A percentile compares a stretch with the other conserved stretches of the same genome.
Conservation (phyloP, 2,797 vertebrate species). For the Pristis pectinata region DNA sequence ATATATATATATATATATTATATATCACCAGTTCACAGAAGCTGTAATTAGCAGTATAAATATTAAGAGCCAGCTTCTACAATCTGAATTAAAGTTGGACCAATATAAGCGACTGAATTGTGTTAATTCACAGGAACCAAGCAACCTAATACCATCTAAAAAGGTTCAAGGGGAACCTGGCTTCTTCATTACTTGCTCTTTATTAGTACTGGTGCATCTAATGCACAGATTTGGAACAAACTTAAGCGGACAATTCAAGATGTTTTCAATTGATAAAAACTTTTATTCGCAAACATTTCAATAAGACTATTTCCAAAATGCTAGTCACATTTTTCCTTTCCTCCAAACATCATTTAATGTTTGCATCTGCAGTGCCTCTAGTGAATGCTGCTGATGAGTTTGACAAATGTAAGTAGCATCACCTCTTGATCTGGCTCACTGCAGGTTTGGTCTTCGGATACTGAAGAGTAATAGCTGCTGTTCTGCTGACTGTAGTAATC, state of each 20-base stretch:
- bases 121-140: neutral
- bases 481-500: constrained; percentile 59
- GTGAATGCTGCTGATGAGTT: constrained; percentile 69
- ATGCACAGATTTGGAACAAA: neutral
- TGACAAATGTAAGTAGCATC: constrained; percentile 85
- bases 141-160: neutral
- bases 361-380: constrained; percentile 73
- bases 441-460: constrained; percentile 65
- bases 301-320: constrained; percentile 17
- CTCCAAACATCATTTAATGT: constrained; percentile 72
- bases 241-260: neutral
- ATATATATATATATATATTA: too few species aligned
- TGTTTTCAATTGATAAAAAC: neutral
- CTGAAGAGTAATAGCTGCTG: constrained; percentile 71
- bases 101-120: neutral
- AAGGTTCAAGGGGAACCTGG: neutral
- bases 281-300: neutral
- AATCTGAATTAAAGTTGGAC: neutral
- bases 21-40: neutral
- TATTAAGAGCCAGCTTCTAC: too few species aligned
- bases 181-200: neutral
- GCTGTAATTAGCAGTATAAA: neutral
- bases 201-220: neutral
- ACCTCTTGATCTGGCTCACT: constrained; percentile 75
- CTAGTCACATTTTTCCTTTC: constrained; percentile 45